Evolutionary conservation across 2,797 vertebrate species (phyloP).

Genomic region (Argya squamiceps): DNA sequence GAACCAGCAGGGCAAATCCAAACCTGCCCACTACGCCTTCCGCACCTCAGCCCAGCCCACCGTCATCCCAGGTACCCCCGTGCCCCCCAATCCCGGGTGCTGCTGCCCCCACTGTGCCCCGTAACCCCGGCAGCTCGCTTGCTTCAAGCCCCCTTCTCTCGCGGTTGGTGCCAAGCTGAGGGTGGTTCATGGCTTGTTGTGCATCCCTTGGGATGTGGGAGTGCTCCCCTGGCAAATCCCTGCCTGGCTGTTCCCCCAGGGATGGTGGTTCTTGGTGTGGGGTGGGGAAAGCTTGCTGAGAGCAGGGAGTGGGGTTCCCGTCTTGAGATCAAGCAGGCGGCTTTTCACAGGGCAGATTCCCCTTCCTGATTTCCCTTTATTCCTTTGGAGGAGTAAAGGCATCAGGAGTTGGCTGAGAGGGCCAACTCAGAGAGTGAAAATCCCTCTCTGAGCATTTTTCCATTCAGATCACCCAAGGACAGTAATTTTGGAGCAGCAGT

Average conservation of each 20-base stretch:
- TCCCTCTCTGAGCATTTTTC: neutral
- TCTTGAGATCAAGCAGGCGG: neutral
- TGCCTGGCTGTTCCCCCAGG: neutral
- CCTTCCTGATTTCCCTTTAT: neutral
- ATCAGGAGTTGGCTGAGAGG: neutral
- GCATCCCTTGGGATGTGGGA: neutral
- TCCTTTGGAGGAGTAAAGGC: neutral
- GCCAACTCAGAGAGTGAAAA: neutral
- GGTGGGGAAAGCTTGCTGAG: neutral
- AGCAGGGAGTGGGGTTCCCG: neutral
- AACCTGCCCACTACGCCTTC: slow-evolving; percentile 86
- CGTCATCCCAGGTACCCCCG: slow-evolving; percentile 88
- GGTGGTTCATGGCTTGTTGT: neutral
- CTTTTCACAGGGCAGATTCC: neutral
- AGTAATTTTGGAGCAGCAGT: neutral
- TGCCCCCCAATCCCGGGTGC: too few relatives aligned
- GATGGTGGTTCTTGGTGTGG: neutral
- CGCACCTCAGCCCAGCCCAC: slow-evolving; percentile 88
- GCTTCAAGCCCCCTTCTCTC: slow-evolving; percentile 74
- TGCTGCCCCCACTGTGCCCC: slow-evolving; percentile 59
- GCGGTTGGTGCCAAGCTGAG: slow-evolving; percentile 67
- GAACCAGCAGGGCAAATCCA: slow-evolving; percentile 93
- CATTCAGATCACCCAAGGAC: neutral
- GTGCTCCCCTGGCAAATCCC: neutral
- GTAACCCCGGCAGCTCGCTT: slow-evolving; percentile 61